Evolutionary conservation across 2,113 vertebrate species (phyloP), one percentile per base, ranked within the genome.

Genomic region (Platysteira castanea): DNA sequence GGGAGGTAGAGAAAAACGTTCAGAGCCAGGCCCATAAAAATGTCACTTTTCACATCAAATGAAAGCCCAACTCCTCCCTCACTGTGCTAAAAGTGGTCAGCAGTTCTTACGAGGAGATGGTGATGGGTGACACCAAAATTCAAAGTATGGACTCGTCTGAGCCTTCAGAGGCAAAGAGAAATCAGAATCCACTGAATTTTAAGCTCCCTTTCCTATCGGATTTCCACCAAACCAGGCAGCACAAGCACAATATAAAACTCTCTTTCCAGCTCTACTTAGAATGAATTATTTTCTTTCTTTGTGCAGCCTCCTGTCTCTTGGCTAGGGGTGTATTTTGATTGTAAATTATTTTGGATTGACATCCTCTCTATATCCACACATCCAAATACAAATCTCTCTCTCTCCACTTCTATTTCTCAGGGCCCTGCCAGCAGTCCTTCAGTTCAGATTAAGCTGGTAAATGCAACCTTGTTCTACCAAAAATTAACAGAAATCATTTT

Each of bases 281-380:
- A 63, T 49, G 39, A 91, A 81, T 90, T 77, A 31, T 90, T 89
- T 94, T 87, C 71, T 80, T 79, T 92, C 89, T 87, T 42, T 81
- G n/a, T 5, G 4, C 9, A 86, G 59, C 35, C 67, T 79, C 67
- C 37, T 35, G 50, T 88, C 63, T 90, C 84, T n/a, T 90, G 93
- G 87, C 78, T 59, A 31, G 27, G 18, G 56, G 16, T n/a, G 17
- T 84, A 9, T 86, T 93, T 95, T 83, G 67, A 50, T 87, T 83
- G 47, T 37, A 89, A 94, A 92, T 84, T 82, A 91, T 79, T 91
- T 50, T 50, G 73, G 88, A 26, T 84, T 86, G 91, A 73, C 57
- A 80, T 80, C 70, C 68, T n/a, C 77, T 80, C 87, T 47, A 2
- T 10, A n/a, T 33, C 39, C 73, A 54, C 27, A 26, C 59, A 53